Base-by-base conservation (phyloP, 2,888 invertebrate genomes). In the Metopia argyrocephala region DNA sequence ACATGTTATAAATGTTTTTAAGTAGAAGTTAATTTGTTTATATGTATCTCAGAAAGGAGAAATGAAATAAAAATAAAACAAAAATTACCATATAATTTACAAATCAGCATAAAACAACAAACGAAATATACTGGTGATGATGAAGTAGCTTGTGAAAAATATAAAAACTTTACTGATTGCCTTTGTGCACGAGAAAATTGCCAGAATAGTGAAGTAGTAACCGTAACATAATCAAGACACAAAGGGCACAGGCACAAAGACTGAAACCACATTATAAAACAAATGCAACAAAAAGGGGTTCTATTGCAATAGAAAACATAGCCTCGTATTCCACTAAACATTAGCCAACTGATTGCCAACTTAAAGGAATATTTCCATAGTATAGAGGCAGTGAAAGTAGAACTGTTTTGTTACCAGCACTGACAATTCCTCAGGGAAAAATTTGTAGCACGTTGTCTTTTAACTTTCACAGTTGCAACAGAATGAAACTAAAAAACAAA, bases 371-470 rank as follows among this genome's bases (percentile, higher is more conserved):
- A 65, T 50, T 21, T 20, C n/a, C 28, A 52, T 48, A 69, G 62
- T 52, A 12, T 31, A 68, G n/a, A 76, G 62, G 31, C 46, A 69
- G 23, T 21, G 25, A 54, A 52, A 56, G 27, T 52, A 45, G 59
- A 46, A 68, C 69, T 70, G 45, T 62, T 4, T 28, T 61, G 62
- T 64, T 38, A 38, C 38, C 15, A 73, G 71, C 74, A 65, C 83
- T 76, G 82, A 79, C 79, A 79, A 79, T 82, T 71, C 82, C 83
- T 69, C 18, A 79, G 83, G 83, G 78, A 52, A 76, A 78, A 83
- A 79, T 82, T 83, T 83, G 79, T 79, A 79, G 83, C 78, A 80
- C 82, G 81, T 78, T 81, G 81, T 83, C 82, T 83, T 84, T 82
- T 82, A 83, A 84, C 83, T 84, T 83, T 83, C 79, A 80, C 78